Base-by-base conservation (phyloP, 2,888 invertebrate genomes). In the Platycheirus rosarum region DNA sequence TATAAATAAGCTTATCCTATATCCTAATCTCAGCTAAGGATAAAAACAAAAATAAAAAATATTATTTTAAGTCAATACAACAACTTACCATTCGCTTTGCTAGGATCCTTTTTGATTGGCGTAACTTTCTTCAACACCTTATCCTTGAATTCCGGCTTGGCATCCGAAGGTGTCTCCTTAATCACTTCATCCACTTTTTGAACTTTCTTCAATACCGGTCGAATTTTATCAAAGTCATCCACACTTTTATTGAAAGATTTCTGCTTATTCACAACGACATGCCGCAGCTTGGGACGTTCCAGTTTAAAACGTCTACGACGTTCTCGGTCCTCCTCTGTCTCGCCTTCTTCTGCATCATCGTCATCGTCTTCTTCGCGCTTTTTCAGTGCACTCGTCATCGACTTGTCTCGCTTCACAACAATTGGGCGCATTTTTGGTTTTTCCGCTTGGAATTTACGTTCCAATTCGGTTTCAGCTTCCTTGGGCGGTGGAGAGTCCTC, bases 121-220 rank as follows among this genome's bases (percentile, higher is more conserved):
- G 88, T 87, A 69, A 89, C 87, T 86, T 90, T 89, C 76, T 89
- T 88, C 70, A 90, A 86, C 57, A 89, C 88, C 84, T 89, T 89
- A 86, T 90, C 90, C 86, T 89, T 89, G 84, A 90, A 89, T 84
- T 89, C 89, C 42, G 90, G 89, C 82, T 89, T 89, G 63, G 87
- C 86, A 76, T 89, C 89, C 48, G 88, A 87, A 86, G 89, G 88
- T 40, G 87, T 84, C 85, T 88, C 88, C 86, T 89, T 89, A 44
- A 88, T 85, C 11, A 85, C 55, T 74, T 90, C 90, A 82, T 91
- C 90, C 53, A 90, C 86, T 86, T 89, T 90, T 82, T 89, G 87
- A 84, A 89, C 88, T 86, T 90, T 90, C 85, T 89, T 89, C 62
- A 91, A 87, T 26, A 87, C 89, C 16, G 91, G 90, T 2, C 90